Conservation (phyloP, 2,113 vertebrate species). For the human (Homo sapiens) region DNA sequence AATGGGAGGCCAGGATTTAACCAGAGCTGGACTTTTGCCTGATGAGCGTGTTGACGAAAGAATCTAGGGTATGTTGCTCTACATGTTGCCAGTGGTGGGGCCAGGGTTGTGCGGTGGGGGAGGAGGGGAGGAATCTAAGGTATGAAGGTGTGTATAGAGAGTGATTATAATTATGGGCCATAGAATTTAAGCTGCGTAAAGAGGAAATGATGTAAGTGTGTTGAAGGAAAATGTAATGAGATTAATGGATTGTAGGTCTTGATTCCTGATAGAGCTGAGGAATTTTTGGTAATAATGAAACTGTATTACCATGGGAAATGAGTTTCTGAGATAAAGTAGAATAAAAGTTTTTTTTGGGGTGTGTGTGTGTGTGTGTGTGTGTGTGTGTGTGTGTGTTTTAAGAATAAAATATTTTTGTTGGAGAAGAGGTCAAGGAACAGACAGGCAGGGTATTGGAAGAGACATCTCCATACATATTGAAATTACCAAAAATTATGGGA, state of each 20-base stretch:
- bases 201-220: not conserved
- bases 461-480: not conserved
- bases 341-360: not conserved
- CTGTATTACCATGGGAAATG: not conserved
- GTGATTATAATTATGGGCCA: not conserved
- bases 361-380: too few species aligned
- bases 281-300: not conserved
- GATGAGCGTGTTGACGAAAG: not conserved
- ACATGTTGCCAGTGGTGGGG: too few species aligned
- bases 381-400: too few species aligned
- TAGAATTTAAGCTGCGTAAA: slow-evolving; percentile 7
- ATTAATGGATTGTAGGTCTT: not conserved
- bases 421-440: not conserved
- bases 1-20: not conserved
- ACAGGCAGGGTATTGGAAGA: not conserved
- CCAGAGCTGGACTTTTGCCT: not conserved
- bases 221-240: not conserved
- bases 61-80: not conserved
- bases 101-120: too few species aligned
- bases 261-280: not conserved
- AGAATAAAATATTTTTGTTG: not conserved
- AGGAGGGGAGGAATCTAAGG: not conserved
- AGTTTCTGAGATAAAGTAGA: not conserved
- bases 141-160: not conserved
- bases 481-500: not conserved